Percentiles rank a stretch among this genome's conserved stretches.
These are phyloP conservation scores for Drosophila subquinaria DNA, from an alignment of 2,888 invertebrate genomes.

Conservation along the genomic window DNA sequence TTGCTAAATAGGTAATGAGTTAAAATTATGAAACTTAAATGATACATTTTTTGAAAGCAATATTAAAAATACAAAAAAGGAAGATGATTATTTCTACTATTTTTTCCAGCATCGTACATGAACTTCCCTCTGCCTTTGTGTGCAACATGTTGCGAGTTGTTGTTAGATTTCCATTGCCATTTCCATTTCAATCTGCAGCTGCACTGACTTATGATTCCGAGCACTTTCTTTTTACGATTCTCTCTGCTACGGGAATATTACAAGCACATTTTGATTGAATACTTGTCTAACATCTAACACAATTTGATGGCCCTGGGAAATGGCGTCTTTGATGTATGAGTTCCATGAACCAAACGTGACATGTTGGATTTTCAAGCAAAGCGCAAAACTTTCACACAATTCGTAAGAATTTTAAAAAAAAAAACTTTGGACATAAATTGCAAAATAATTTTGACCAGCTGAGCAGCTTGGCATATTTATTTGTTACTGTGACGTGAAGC, in stretches of 20 bases:
- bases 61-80: too few relatives aligned
- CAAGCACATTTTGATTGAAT: constrained; percentile 36
- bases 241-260: constrained; percentile 4
- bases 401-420: constrained; percentile 20
- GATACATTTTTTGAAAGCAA: too few relatives aligned
- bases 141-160: constrained; percentile 6
- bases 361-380: background rate
- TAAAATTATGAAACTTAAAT: too few relatives aligned
- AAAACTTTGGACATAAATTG: constrained; percentile 22
- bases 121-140: constrained; percentile 2
- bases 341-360: constrained; percentile 17
- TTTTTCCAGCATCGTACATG: background rate
- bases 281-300: constrained; percentile 18
- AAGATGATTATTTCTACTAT: too few relatives aligned
- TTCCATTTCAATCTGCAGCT: constrained; percentile 17
- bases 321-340: constrained; percentile 42
- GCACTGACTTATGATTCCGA: constrained; percentile 7
- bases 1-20: too few relatives aligned
- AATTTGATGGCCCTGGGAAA: constrained; percentile 14
- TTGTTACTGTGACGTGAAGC: background rate
- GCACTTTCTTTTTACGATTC: background rate
- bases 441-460: constrained; percentile 15
- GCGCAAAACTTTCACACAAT: constrained; percentile 7
- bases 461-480: constrained; percentile 1
- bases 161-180: constrained; percentile 32